These are phyloP conservation scores for Lasioglossum leucozonium DNA, from an alignment of 2,888 invertebrate genomes.

Conservation along the genomic window DNA sequence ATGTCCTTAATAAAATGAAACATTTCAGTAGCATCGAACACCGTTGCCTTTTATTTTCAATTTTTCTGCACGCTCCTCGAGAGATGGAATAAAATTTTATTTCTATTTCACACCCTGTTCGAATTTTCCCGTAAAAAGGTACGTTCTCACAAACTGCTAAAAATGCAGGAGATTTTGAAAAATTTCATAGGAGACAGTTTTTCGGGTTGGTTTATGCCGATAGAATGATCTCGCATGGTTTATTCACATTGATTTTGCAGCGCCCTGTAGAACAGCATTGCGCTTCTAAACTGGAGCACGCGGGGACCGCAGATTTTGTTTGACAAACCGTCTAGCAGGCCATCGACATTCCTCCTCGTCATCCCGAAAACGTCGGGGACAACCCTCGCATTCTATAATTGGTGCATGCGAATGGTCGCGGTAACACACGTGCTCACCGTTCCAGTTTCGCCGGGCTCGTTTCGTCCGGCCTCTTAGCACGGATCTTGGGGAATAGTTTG, in stretches of 20 bases:
- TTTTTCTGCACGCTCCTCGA: neutral
- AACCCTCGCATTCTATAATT: conserved; percentile 29
- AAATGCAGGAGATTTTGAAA: neutral
- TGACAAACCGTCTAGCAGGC: neutral
- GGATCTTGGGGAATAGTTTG: conserved; percentile 12
- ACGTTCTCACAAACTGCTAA: neutral
- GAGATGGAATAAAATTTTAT: neutral
- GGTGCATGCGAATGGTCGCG: conserved; percentile 13
- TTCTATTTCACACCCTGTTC: neutral
- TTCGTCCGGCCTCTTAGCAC: conserved; percentile 26
- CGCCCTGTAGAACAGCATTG: neutral
- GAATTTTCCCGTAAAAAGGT: neutral
- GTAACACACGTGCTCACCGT: conserved; percentile 1
- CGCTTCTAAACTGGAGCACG: neutral
- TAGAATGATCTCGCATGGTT: neutral
- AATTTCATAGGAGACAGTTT: neutral
- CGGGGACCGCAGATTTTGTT: conserved; percentile 4
- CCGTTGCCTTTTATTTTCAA: neutral
- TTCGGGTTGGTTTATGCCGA: neutral
- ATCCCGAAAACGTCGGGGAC: conserved; percentile 3
- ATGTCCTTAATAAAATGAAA: too few relatives aligned
- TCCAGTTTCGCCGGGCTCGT: conserved; percentile 31
- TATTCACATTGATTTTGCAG: neutral
- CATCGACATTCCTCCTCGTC: neutral
- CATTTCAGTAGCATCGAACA: neutral